Percentiles rank a stretch among this genome's conserved stretches.
Evolutionary conservation across 2,888 invertebrate species (phyloP).

Genomic region (Machimus atricapillus): DNA sequence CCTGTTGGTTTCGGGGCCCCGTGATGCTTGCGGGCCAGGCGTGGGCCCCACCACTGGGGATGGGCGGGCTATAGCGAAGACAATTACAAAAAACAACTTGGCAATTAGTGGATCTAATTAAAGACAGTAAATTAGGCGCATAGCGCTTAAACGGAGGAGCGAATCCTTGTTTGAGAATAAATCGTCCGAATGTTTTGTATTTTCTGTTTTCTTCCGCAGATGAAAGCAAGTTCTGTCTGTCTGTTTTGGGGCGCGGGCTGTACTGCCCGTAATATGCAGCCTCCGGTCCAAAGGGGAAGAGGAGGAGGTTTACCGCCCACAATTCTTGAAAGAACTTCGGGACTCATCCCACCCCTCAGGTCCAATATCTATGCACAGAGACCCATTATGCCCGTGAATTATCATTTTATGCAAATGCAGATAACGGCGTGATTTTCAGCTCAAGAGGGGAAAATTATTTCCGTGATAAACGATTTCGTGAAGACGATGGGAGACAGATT

Average conservation of each 20-base stretch:
- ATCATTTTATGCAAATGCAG: slow-evolving; percentile 53
- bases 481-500: slow-evolving; percentile 39
- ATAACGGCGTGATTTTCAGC: slow-evolving; percentile 50
- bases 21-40: neutral
- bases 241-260: slow-evolving; percentile 22
- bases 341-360: slow-evolving; percentile 4
- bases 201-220: slow-evolving; percentile 40
- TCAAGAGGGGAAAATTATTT: slow-evolving; percentile 40
- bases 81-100: slow-evolving; percentile 51
- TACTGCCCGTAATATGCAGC: slow-evolving; percentile 20
- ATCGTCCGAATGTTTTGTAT: slow-evolving; percentile 47
- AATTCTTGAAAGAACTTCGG: slow-evolving; percentile 27
- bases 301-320: neutral
- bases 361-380: slow-evolving; percentile 45
- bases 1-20: slow-evolving; percentile 6
- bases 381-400: slow-evolving; percentile 49
- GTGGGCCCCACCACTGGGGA: neutral
- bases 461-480: slow-evolving; percentile 39
- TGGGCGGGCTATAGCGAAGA: slow-evolving; percentile 40
- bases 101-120: slow-evolving; percentile 55
- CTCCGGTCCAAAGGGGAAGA: neutral
- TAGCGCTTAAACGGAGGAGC: slow-evolving; percentile 44
- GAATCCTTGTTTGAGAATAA: slow-evolving; percentile 45
- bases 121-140: slow-evolving; percentile 53
- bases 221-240: slow-evolving; percentile 41